Percentiles rank a stretch among this genome's conserved stretches.
phyloP scores from a whole-genome alignment of 1,140 invertebrate species.

The Dendrolimus punctatus region DNA sequence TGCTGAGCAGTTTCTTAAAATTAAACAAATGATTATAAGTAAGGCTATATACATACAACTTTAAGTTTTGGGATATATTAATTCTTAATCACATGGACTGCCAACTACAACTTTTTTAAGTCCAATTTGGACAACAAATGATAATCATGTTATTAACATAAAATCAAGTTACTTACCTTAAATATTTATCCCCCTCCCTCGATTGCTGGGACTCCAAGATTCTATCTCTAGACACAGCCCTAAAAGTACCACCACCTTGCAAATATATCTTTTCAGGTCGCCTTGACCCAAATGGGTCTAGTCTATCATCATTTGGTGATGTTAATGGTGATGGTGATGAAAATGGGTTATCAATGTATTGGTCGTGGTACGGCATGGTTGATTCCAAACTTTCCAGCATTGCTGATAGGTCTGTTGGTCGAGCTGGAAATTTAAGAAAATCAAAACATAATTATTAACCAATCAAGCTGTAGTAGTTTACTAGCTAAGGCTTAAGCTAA shows the following conservation, averaged over 20 bases:
- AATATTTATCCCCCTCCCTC: conserved; percentile 61
- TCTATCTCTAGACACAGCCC: conserved; percentile 60
- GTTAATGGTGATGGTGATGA: conserved; percentile 68
- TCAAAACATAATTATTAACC: background rate
- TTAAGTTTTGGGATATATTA: too few species aligned
- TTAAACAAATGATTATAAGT: too few species aligned
- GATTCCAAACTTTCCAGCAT: conserved; percentile 65
- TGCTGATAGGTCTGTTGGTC: conserved; percentile 57
- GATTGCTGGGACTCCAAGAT: conserved; percentile 59
- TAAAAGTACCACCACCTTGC: conserved; percentile 66
- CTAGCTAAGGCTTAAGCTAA: too few species aligned
- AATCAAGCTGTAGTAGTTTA: too few species aligned
- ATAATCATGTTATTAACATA: too few species aligned
- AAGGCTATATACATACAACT: too few species aligned
- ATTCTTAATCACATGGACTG: too few species aligned
- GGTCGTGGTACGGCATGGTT: conserved; percentile 59
- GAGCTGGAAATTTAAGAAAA: conserved; percentile 34
- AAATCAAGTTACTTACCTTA: conserved; percentile 33
- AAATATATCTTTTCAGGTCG: conserved; percentile 65
- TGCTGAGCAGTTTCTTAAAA: too few species aligned
- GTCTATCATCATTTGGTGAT: conserved; percentile 64
- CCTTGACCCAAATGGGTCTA: conserved; percentile 43
- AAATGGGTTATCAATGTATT: conserved; percentile 69
- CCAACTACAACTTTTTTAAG: too few species aligned
- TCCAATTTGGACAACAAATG: too few species aligned